Percentiles rank a stretch among this genome's conserved stretches.
Evolutionary conservation across 2,888 invertebrate genomes (phyloP).

Genomic region (Ormyrus labotus): DNA sequence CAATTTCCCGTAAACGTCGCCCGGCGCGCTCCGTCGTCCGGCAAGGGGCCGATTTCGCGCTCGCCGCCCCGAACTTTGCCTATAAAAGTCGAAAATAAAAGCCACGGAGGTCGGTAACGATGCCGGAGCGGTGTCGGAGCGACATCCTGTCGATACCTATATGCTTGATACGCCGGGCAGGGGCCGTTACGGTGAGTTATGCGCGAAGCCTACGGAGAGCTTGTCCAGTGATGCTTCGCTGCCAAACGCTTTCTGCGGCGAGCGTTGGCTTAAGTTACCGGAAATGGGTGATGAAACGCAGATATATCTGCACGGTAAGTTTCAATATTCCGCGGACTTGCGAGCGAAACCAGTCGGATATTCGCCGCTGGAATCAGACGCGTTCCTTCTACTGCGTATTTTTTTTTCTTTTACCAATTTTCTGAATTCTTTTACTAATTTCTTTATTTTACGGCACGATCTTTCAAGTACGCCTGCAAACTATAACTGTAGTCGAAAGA

Average conservation of each 20-base stretch:
- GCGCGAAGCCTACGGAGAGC: neutral
- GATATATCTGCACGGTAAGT: too few relatives aligned
- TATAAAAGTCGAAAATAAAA: conserved; percentile 72
- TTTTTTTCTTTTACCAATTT: too few relatives aligned
- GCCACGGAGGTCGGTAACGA: conserved; percentile 54
- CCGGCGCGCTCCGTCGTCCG: conserved; percentile 51
- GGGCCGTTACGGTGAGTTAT: neutral
- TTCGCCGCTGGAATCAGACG: too few relatives aligned
- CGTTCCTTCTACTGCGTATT: too few relatives aligned
- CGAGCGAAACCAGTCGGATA: too few relatives aligned
- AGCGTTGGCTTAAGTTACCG: too few relatives aligned
- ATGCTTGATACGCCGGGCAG: neutral
- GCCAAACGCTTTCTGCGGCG: neutral
- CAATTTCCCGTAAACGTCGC: conserved; percentile 70
- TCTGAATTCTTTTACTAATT: too few relatives aligned
- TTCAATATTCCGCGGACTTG: too few relatives aligned
- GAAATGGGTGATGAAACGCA: too few relatives aligned
- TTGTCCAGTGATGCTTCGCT: neutral
- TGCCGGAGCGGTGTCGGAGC: conserved; percentile 41
- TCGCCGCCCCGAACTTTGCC: conserved; percentile 64
- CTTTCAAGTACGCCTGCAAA: too few relatives aligned
- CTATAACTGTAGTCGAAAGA: too few relatives aligned
- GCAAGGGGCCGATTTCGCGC: conserved; percentile 55
- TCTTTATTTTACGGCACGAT: too few relatives aligned
- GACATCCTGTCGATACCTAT: conserved; percentile 57